Evolutionary conservation across 1,140 invertebrate species (phyloP).

Genomic region (Drosophila tani): DNA sequence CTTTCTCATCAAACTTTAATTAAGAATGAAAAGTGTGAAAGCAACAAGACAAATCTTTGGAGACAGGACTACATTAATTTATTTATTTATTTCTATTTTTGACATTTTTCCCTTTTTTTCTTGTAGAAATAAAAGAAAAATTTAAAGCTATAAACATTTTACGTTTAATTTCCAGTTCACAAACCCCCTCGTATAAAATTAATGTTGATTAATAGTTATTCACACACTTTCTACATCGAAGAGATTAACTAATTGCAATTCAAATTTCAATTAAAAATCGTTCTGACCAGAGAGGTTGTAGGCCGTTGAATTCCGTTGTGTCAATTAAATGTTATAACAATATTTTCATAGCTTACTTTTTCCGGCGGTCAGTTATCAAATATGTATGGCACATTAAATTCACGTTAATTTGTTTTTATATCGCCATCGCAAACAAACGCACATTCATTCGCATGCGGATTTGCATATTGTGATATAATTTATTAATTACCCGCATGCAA

Average conservation of each 20-base stretch:
- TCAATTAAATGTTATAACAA: conserved; percentile 40
- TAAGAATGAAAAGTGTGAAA: too few species aligned
- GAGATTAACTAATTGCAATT: conserved; percentile 2
- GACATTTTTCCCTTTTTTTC: too few species aligned
- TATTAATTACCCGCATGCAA: conserved; percentile 71
- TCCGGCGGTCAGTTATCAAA: conserved; percentile 31
- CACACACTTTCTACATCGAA: neutral
- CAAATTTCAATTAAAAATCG: conserved; percentile 31
- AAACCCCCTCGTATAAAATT: neutral
- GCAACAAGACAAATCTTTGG: too few species aligned
- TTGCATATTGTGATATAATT: conserved; percentile 67
- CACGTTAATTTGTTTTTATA: conserved; percentile 68
- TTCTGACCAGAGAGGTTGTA: neutral
- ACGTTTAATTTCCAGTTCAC: neutral
- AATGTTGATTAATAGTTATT: too few species aligned
- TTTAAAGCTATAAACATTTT: too few species aligned
- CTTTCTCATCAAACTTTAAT: too few species aligned
- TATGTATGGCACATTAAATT: conserved; percentile 56
- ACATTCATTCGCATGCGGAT: conserved; percentile 18
- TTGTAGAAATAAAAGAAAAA: too few species aligned
- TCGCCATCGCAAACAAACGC: conserved; percentile 19
- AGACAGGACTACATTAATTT: too few species aligned
- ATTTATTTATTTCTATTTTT: too few species aligned
- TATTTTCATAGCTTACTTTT: conserved; percentile 34
- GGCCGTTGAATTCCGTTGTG: conserved; percentile 24